Evolutionary conservation across 2,797 vertebrate species (phyloP).

Genomic region (Dipus sagitta): DNA sequence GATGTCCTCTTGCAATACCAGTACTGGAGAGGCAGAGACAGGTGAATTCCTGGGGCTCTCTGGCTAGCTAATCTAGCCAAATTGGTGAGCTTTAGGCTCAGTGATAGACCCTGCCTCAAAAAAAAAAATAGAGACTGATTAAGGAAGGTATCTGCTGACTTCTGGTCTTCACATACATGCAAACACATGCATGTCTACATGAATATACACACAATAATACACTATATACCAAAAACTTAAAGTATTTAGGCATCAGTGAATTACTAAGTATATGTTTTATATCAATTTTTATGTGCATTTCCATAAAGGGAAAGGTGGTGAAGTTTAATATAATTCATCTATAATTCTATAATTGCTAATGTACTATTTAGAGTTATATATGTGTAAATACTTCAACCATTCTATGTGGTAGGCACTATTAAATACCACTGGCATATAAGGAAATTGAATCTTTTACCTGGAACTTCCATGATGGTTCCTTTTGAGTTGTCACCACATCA

Average conservation of each 20-base stretch:
- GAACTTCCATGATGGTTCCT: background rate
- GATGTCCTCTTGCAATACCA: too few species aligned
- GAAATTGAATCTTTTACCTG: background rate
- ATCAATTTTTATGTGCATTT: slow-evolving; percentile 24
- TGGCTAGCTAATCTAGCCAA: too few species aligned
- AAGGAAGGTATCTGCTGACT: too few species aligned
- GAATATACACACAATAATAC: background rate
- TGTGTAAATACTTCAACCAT: background rate
- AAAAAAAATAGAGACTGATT: too few species aligned
- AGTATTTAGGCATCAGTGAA: background rate
- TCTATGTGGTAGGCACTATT: background rate
- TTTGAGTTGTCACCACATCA: background rate
- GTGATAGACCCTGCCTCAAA: too few species aligned
- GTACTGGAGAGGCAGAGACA: too few species aligned
- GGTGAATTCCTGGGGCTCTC: too few species aligned
- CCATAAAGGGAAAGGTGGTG: background rate
- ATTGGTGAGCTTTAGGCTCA: too few species aligned
- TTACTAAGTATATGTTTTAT: background rate
- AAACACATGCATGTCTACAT: too few species aligned
- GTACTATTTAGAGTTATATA: background rate
- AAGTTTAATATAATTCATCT: slow-evolving; percentile 11
- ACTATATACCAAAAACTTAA: too few species aligned
- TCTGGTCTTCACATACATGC: too few species aligned
- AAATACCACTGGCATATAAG: background rate
- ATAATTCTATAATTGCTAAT: background rate